Evolutionary conservation across 2,113 vertebrate species (phyloP).

Genomic region (Takifugu flavidus): DNA sequence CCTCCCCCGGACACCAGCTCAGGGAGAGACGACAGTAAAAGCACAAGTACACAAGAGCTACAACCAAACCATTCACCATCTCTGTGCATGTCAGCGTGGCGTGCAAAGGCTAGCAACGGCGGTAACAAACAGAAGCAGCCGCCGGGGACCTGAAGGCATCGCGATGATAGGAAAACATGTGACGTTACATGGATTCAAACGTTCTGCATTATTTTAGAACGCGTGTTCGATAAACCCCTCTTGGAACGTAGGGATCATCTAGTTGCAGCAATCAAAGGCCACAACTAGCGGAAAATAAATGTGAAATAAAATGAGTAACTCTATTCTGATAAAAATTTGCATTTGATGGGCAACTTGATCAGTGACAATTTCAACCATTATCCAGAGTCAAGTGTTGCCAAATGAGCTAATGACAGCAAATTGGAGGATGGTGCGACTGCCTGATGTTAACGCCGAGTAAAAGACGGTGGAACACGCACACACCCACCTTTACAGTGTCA

Average conservation of each 20-base stretch:
- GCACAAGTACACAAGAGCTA: conserved; percentile 50
- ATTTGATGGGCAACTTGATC: neutral
- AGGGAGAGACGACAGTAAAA: conserved; percentile 60
- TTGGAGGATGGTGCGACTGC: too few species aligned
- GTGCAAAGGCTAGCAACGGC: neutral
- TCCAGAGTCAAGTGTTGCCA: conserved; percentile 11
- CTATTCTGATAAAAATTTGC: neutral
- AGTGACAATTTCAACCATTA: conserved; percentile 4
- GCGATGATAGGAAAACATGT: too few species aligned
- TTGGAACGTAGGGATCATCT: too few species aligned
- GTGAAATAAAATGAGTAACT: neutral
- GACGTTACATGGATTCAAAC: too few species aligned
- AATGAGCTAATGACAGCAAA: neutral
- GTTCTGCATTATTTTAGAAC: too few species aligned
- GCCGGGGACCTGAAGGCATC: too few species aligned
- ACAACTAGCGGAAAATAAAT: neutral
- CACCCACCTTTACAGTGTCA: conserved; percentile 86
- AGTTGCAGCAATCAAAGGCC: neutral
- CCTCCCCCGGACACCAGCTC: conserved; percentile 64
- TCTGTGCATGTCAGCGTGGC: conserved; percentile 1
- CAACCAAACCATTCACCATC: conserved; percentile 43
- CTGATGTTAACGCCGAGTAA: conserved; percentile 3
- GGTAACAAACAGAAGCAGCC: too few species aligned
- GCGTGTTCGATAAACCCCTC: too few species aligned
- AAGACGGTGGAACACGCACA: conserved; percentile 1